Base-by-base conservation (phyloP, 1,140 invertebrate species). In the Acromyrmex echinatior region DNA sequence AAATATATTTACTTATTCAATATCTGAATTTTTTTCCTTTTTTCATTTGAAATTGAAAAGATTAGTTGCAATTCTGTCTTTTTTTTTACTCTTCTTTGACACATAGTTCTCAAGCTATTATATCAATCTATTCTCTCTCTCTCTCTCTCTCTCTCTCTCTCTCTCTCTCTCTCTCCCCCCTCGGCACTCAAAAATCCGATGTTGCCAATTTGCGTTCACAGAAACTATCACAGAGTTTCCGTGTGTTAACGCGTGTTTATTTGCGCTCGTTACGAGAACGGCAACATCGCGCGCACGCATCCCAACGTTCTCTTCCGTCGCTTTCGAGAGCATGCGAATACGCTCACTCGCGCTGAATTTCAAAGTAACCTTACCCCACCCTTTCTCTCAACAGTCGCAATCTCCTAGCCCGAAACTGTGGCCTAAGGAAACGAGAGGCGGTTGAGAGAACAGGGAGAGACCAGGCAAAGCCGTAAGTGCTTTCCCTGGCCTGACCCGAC, bases 281-380 rank as follows among this genome's bases (percentile, higher is more conserved):
- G 21, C 25, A 60, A 25, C 35, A 74, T 60, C 25, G 56, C 70
- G 25, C 9, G 14, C 39, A 62, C 56, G 70, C 70, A 82, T 73
- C 53, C 12, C 25, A 14, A 63, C 49, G 53, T 58, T 84, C 56
- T 62, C 68, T 21, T 18, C 18, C 53, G 35, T 70, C 68, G 56
- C 56, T 51, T 74, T 28, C 39, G 80, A 6, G 14, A 74, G 68
- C 39, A 60, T 74, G 70, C 63, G n/a, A 80, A 80, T 49, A 28
- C 71, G 53, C 35, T 39, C 63, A n/a, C 80, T 60, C 80, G 39
- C 80, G 56, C 21, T 74, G 80, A 84, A 74, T 84, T 84, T 74
- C 56, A 25, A 84, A 84, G 56, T 21, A 31, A 82, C 35, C 68
- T 70, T 25, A 25, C 39, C 10, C 18, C 65, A 14, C 5, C 16